Conservation (phyloP, 2,797 vertebrate genomes). For the Caiman crocodilus region DNA sequence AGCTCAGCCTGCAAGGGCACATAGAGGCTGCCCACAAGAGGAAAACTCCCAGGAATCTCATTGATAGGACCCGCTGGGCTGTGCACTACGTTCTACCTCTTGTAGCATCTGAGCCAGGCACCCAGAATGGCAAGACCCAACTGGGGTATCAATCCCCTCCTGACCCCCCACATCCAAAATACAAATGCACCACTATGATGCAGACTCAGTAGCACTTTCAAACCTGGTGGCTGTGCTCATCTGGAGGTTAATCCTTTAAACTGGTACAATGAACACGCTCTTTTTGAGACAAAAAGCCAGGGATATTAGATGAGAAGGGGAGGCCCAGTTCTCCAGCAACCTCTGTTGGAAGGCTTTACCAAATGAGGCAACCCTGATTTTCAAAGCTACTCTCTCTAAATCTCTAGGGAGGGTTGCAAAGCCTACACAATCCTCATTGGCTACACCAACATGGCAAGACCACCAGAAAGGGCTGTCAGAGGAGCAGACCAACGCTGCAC, state of each 20-base stretch:
- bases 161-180: not conserved
- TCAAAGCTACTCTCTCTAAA: not conserved
- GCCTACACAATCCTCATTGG: not conserved
- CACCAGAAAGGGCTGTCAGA: too few relatives aligned
- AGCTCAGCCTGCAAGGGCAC: fast-evolving
- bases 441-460: not conserved
- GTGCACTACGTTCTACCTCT: fast-evolving
- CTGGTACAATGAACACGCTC: not conserved
- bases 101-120: fast-evolving
- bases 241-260: not conserved
- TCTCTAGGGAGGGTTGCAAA: not conserved
- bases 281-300: not conserved
- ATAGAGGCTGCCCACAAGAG: fast-evolving
- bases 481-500: fast-evolving
- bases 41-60: fast-evolving
- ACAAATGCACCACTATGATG: fast-evolving
- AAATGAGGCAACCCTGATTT: not conserved
- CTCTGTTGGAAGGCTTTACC: not conserved
- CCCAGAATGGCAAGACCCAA: fast-evolving
- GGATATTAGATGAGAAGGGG: not conserved
- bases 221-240: not conserved
- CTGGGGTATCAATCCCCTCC: not conserved
- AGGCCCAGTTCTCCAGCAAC: not conserved
- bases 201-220: not conserved
- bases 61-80: fast-evolving